Evolutionary conservation across 2,888 invertebrate genomes (phyloP).

Genomic region (Cantharis nigra): DNA sequence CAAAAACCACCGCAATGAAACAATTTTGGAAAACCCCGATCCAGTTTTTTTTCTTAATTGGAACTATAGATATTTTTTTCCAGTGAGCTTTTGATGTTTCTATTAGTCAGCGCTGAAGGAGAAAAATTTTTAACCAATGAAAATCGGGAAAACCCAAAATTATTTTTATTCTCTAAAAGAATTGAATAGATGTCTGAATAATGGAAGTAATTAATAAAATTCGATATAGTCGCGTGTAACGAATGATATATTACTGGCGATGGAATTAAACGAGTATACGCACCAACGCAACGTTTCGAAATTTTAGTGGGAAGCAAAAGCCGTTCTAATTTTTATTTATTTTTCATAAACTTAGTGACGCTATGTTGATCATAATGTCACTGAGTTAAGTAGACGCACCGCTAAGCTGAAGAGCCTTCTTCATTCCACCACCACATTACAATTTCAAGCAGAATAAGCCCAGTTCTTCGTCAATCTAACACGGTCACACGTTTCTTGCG

Average conservation of each 20-base stretch:
- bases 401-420: constrained; percentile 17
- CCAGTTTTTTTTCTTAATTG: no score
- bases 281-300: neutral
- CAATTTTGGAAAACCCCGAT: neutral
- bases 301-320: neutral
- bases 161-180: no score
- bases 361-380: constrained; percentile 21
- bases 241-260: neutral
- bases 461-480: constrained; percentile 17
- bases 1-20: neutral
- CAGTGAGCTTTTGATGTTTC: no score
- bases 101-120: no score
- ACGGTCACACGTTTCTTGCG: neutral
- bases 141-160: no score
- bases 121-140: no score
- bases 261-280: neutral
- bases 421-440: constrained; percentile 16
- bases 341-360: constrained; percentile 3
- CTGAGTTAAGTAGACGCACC: constrained; percentile 18
- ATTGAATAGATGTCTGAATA: neutral
- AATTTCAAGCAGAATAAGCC: constrained; percentile 15
- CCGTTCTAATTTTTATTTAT: constrained; percentile 8
- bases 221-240: neutral
- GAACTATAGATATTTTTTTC: no score
- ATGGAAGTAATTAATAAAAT: neutral